Evolutionary conservation across 2,888 invertebrate species (phyloP), one percentile per base, ranked within the genome.

Genomic region (Monoplex corrugatus): DNA sequence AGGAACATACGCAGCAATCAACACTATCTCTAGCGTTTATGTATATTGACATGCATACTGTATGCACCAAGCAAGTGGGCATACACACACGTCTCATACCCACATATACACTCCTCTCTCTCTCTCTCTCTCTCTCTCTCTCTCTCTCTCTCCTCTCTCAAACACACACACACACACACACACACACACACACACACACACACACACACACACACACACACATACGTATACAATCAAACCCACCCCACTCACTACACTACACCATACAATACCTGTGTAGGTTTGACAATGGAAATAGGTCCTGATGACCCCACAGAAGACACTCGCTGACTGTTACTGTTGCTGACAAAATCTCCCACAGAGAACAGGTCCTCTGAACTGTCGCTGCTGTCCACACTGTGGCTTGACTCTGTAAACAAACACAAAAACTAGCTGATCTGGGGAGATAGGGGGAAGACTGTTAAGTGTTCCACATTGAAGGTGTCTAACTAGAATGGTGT

Each of bases 361-460:
- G 80, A 23, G 32, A 35, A 84, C 84, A 84, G 50, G 32, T 84
- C 50, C 32, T 84, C 84, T 5, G 84, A 84, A n/a, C 84, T 84
- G 84, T 84, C 84, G 23, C 84, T 84, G 84, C 84, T 84, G 50
- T 38, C 45, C 45, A 50, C 45, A 19, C 84, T 84, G 19, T 23
- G 84, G 84, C 84, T 84, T 38, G 38, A 16, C 50, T 84, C 84
- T 84, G 84, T 13, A 2, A 16, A 80, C 43, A 40, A 8, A 43
- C 40, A 80, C 78, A 78, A 32, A 78, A 32, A 35, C 78, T 35
- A 5, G 23, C 78, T 35, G 35, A 78, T n/a, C 5, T 35, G 38
- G 35, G n/a, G 2, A 28, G 10, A 10, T 50, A 19, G 57, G 57
- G 57, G 2, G 2, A 28, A 28, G 57, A 28, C 19, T 57, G 28